Base-by-base conservation (phyloP, 2,888 invertebrate genomes). In the Torymus aiolomorphi region DNA sequence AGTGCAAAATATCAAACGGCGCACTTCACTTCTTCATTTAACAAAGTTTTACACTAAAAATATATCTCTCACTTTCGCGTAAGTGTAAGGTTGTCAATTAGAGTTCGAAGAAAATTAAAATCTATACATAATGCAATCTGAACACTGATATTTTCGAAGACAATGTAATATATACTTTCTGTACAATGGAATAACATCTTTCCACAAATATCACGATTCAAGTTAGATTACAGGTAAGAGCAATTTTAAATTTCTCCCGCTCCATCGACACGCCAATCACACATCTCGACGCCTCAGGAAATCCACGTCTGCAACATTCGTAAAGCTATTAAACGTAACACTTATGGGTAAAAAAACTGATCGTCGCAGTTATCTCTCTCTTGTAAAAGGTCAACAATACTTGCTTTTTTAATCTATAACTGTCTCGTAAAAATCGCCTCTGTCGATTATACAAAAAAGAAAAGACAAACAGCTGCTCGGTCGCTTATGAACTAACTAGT, bases 311-410 rank as follows among this genome's bases (percentile, higher is more conserved):
- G 79, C 57, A 82, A 82, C 81, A 77, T 82, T 80, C 20, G 75
- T 82, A 82, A 81, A 81, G 79, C 81, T 79, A 81, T 81, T 73
- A 81, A 77, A 80, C 79, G 74, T 82, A 80, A 82, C 79, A 82
- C 76, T 75, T 71, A 77, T 66, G 74, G 24, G 42, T 42, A 42
- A 54, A 56, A 70, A 75, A 76, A 61, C 71, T 71, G 70, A 77
- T 70, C 16, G 13, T 20, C 75, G 42, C 8, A 77, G 74, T 20
- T 62, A 31, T 51, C 4, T 61, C 42, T 42, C 42, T 42, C 42
- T 31, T 13, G 51, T 13, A n/a, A 80, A 77, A 72, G 66, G 49
- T 77, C 16, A 78, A 78, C 81, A 81, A 78, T 69, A 72, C 67
- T 75, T 54, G 54, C 61, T 62, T 42, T 67, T 62, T 42, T 67